Base-by-base conservation (phyloP, 2,888 invertebrate species). In the Chorisops tibialis region DNA sequence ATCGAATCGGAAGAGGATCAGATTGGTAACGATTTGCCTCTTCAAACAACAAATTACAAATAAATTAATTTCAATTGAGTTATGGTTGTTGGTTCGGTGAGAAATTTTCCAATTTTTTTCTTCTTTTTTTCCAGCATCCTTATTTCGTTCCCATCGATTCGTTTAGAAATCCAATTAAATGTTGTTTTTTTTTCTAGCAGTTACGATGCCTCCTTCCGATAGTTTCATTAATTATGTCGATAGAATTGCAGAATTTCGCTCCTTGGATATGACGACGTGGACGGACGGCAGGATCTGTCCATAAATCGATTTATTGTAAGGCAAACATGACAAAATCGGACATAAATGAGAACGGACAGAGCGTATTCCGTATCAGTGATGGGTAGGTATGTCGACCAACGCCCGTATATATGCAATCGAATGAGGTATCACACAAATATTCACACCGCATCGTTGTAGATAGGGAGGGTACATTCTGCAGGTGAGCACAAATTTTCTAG, bases 301-400 rank as follows among this genome's bases (percentile, higher is more conserved):
- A 30, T 48, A 49, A 24, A 49, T 62, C 62, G 62, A 62, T 62
- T 62, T 62, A 56, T 56, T 56, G 56, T 48, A 62, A 56, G 49
- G 62, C 54, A 62, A 62, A 62, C 52, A 62, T 62, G 62, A 54
- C 62, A 54, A 62, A 56, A 62, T 62, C 39, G 62, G 51, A 19
- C 24, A 50, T 38, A 21, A 11, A 30, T 9, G 30, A 30, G 30
- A n/a, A n/a, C n/a, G n/a, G 30, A 30, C 30, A 30, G 30, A 9
- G n/a, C n/a, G 45, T 18, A 18, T 45, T 14, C 7, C 16, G 45
- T n/a, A n/a, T n/a, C n/a, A n/a, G n/a, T n/a, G n/a, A n/a, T n/a
- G n/a, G n/a, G n/a, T 18, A 6, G 18, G 18, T 14, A 45, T 11
- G 19, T 3, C 41, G 14, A n/a, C 41, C 4, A 11, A 18, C 19